These are phyloP conservation scores for Gavia stellata DNA, from an alignment of 2,113 vertebrate species.

Conservation along the genomic window DNA sequence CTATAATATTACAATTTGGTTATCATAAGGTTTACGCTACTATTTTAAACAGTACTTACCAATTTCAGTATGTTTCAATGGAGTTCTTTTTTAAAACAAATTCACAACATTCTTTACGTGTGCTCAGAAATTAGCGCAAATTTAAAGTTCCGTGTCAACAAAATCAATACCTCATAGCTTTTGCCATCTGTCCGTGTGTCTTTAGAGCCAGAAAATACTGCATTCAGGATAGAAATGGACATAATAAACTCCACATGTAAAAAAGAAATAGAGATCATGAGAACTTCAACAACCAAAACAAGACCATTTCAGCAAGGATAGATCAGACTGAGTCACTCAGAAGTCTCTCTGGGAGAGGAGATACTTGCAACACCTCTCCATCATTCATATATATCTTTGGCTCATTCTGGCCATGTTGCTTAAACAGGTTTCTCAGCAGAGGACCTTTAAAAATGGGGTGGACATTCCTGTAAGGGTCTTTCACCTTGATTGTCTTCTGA, in stretches of 20 bases:
- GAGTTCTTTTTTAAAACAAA: neutral
- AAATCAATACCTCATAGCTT: neutral
- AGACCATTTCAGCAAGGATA: neutral
- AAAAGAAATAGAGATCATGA: neutral
- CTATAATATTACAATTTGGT: neutral
- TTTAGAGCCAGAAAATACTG: neutral
- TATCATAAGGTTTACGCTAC: neutral
- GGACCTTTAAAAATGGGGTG: neutral
- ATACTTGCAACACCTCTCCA: neutral
- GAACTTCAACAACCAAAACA: neutral
- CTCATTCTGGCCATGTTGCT: neutral
- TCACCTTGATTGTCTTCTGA: neutral
- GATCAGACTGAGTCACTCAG: neutral
- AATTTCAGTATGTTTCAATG: neutral
- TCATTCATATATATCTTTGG: neutral
- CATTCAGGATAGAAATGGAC: neutral
- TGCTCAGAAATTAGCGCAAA: neutral
- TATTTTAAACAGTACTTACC: neutral
- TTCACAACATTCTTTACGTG: neutral
- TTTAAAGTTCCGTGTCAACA: neutral
- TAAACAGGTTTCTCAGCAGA: neutral
- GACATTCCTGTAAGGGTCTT: neutral
- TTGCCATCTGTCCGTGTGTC: neutral
- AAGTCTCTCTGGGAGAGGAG: neutral
- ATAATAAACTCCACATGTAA: neutral